Base-by-base conservation (phyloP, 2,797 vertebrate genomes). In the Cyclopterus lumpus region DNA sequence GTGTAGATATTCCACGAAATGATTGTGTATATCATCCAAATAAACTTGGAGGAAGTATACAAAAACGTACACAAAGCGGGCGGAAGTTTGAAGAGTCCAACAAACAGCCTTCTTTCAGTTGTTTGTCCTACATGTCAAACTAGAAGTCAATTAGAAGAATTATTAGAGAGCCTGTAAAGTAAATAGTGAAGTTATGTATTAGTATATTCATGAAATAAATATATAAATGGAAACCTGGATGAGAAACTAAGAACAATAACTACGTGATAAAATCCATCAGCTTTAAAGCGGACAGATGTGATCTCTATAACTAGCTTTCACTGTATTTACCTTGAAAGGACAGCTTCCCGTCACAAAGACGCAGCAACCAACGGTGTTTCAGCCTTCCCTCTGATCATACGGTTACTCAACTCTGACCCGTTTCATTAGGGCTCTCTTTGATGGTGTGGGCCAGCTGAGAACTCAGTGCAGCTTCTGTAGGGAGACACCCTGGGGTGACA, bases 401-500 rank as follows among this genome's bases (percentile, higher is more conserved):
- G 40, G 70, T 54, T 34, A 30, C 20, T 18, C 32, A 22, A 20
- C 71, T 59, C 38, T 46, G 67, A 70, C 66, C 69, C 8, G 34
- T 10, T 34, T 58, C 59, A 77, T 78, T 63, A 34, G 11, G 26
- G 28, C 7, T 53, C 5, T 54, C 44, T 74, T 67, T 66, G 59
- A 65, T 54, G 36, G 18, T 9, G 3, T 5, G n/a, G 36, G 2
- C 54, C 16, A 24, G 51, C 66, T 53, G 44, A 49, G 34, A 46
- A 12, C 16, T 24, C 11, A 34, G 40, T 18, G 11, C 26, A 10
- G 64, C 44, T 34, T 38, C 36, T 49, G 28, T 28, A 14, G n/a
- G 36, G 64, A 59, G 68, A 40, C 60, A 62, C 51, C 49, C 49
- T 22, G 36, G 46, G 81, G 75, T 81, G 64, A 79, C 60, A 1